These are phyloP conservation scores for Peromyscus leucopus DNA, from an alignment of 2,113 vertebrate genomes.

Conservation along the genomic window DNA sequence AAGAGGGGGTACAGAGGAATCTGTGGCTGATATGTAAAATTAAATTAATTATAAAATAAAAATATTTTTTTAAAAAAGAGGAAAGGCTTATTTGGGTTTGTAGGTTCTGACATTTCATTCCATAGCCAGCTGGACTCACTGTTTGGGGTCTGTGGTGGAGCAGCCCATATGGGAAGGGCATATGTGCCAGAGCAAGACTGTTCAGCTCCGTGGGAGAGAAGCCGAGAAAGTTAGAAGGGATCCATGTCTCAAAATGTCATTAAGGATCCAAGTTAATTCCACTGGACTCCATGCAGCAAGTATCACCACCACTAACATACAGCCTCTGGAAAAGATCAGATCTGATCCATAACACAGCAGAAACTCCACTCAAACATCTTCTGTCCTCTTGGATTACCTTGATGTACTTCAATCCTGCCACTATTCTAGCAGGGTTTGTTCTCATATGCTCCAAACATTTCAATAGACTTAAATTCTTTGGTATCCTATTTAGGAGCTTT, in stretches of 20 bases:
- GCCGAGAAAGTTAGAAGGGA: not conserved
- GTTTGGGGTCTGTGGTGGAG: not conserved
- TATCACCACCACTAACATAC: too few species aligned
- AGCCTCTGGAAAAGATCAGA: not conserved
- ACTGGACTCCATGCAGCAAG: not conserved
- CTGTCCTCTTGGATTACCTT: not conserved
- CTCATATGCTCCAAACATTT: not conserved
- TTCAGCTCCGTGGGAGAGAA: not conserved
- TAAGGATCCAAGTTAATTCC: not conserved
- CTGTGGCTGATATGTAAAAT: too few species aligned
- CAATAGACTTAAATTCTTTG: not conserved
- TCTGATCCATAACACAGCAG: not conserved
- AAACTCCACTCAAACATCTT: not conserved
- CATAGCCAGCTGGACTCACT: not conserved
- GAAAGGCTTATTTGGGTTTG: not conserved
- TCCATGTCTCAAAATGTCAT: not conserved
- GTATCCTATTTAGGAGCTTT: not conserved
- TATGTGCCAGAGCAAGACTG: not conserved
- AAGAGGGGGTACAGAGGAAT: too few species aligned
- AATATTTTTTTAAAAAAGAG: not conserved
- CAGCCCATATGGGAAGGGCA: not conserved
- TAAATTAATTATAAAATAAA: too few species aligned
- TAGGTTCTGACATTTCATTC: not conserved
- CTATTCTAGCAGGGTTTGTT: not conserved
- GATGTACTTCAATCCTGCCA: not conserved